These are phyloP conservation scores for Hydrophis major DNA, from an alignment of 2,797 vertebrate species.

Conservation along the genomic window DNA sequence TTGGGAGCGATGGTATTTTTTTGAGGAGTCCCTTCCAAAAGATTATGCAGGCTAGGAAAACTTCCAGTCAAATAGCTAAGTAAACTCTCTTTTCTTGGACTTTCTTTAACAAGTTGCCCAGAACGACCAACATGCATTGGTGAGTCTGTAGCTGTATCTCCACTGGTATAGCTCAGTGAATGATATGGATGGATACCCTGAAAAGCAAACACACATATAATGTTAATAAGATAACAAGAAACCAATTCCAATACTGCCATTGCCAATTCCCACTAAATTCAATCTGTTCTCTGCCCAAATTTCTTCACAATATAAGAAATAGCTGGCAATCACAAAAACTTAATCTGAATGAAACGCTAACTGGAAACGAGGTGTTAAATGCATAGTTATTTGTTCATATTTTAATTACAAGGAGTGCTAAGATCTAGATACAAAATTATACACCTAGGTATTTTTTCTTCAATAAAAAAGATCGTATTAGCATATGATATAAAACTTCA, in stretches of 20 bases:
- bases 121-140: constrained; percentile 86
- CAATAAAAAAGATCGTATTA: not conserved
- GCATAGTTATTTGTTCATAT: not conserved
- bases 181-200: constrained; percentile 97
- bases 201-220: constrained; percentile 4
- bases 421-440: not conserved
- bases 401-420: not conserved
- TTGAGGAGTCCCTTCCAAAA: constrained; percentile 91
- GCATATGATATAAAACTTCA: not conserved
- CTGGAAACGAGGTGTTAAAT: not conserved
- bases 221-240: not conserved
- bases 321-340: not conserved
- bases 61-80: constrained; percentile 96
- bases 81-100: constrained; percentile 94
- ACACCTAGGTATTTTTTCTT: not conserved
- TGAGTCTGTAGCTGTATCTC: constrained; percentile 95
- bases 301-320: not conserved
- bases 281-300: not conserved
- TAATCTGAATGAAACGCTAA: not conserved
- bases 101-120: constrained; percentile 84
- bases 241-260: not conserved
- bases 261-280: not conserved
- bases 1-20: constrained; percentile 81
- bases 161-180: constrained; percentile 95
- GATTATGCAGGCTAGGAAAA: constrained; percentile 94